A percentile compares a stretch with the other conserved stretches of the same genome.
Evolutionary conservation across 2,888 invertebrate genomes (phyloP).

Genomic region (Pandemis cinnamomeana): DNA sequence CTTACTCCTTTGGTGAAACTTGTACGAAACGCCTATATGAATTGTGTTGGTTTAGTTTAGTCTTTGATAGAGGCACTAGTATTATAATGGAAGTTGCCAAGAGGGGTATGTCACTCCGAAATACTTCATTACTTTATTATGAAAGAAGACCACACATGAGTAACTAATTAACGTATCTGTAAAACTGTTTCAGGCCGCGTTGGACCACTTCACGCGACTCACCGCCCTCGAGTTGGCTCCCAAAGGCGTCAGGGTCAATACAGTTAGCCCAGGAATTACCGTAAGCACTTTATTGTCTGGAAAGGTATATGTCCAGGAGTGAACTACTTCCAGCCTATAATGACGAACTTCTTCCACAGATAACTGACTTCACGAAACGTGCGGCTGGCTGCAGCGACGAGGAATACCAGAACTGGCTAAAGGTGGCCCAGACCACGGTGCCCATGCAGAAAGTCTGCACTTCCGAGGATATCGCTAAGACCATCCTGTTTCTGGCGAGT

Average conservation of each 20-base stretch:
- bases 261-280: slow-evolving; percentile 90
- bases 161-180: too few species aligned
- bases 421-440: slow-evolving; percentile 12
- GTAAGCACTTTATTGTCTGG: slow-evolving; percentile 61
- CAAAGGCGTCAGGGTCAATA: slow-evolving; percentile 87
- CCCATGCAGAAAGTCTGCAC: slow-evolving; percentile 20
- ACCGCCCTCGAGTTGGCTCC: slow-evolving; percentile 87
- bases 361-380: slow-evolving; percentile 22
- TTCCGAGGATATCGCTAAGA: slow-evolving; percentile 17
- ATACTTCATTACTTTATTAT: too few species aligned
- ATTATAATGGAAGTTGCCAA: too few species aligned
- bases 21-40: too few species aligned
- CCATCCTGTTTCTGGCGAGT: slow-evolving; percentile 23
- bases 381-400: slow-evolving; percentile 19
- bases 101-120: too few species aligned
- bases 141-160: too few species aligned
- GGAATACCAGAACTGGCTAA: slow-evolving; percentile 20
- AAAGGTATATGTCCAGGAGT: too few species aligned
- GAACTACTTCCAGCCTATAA: too few species aligned
- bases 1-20: too few species aligned
- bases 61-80: too few species aligned
- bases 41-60: too few species aligned
- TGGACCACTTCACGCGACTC: slow-evolving; percentile 87
- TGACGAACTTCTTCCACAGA: background rate
- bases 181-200: slow-evolving; percentile 69